These are phyloP conservation scores for Taurulus bubalis DNA, from an alignment of 2,113 vertebrate genomes.

Conservation along the genomic window DNA sequence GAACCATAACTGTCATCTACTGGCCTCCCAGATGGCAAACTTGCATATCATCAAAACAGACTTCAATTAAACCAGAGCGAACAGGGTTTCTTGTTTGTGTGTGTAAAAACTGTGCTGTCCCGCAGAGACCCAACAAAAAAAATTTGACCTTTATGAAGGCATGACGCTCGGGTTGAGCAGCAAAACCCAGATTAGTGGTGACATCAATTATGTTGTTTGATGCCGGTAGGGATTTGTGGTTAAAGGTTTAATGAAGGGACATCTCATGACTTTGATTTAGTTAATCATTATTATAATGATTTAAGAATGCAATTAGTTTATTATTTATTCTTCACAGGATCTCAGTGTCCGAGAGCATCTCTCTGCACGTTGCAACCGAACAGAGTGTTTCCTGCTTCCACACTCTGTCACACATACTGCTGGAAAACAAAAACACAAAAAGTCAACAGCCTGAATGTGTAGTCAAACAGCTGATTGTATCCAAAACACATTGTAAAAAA, in stretches of 20 bases:
- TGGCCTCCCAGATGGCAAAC: background rate
- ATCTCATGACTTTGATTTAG: background rate
- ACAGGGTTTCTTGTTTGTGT: background rate
- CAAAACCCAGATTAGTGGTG: background rate
- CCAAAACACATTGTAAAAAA: background rate
- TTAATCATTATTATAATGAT: no score
- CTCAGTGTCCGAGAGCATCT: slow-evolving; percentile 41
- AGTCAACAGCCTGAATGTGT: background rate
- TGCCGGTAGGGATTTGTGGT: background rate
- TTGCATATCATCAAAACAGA: background rate
- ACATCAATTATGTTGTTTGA: background rate
- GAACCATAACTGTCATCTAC: background rate
- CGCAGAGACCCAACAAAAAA: background rate
- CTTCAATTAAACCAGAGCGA: background rate
- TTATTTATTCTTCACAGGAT: background rate
- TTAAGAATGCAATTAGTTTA: no score
- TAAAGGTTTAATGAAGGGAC: background rate
- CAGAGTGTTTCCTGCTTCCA: slow-evolving; percentile 66
- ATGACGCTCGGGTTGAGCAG: background rate
- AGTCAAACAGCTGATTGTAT: background rate
- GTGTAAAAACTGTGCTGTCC: background rate
- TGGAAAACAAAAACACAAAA: slow-evolving; percentile 18
- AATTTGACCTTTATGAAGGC: slow-evolving; percentile 1
- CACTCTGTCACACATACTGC: slow-evolving; percentile 58
- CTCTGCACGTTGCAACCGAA: slow-evolving; percentile 56